Evolutionary conservation across 2,888 invertebrate genomes (phyloP).

Genomic region (Dyspetes luteomarginatus): DNA sequence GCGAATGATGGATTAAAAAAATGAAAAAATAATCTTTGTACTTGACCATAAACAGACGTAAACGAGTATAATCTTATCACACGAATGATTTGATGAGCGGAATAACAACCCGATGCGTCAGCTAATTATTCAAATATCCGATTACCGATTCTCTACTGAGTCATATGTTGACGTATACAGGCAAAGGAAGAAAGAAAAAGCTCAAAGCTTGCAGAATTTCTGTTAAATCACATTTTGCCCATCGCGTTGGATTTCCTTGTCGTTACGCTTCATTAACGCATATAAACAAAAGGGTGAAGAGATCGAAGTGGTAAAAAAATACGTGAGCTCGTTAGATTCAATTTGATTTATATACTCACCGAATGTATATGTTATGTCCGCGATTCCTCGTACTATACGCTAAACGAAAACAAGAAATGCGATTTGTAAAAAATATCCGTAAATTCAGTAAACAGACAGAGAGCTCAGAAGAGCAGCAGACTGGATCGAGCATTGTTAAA

Average conservation of each 20-base stretch:
- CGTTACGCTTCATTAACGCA: conserved; percentile 3
- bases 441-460: no score
- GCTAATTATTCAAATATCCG: not conserved
- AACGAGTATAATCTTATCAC: conserved; percentile 7
- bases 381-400: no score
- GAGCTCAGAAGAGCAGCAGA: no score
- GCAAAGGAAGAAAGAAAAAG: not conserved
- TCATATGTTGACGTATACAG: not conserved
- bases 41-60: conserved; percentile 16
- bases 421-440: no score
- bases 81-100: not conserved
- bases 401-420: no score
- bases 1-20: not conserved
- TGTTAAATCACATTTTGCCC: not conserved
- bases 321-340: not conserved
- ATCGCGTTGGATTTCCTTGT: not conserved
- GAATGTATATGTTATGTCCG: not conserved
- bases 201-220: conserved; percentile 4
- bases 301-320: not conserved
- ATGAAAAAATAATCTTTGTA: conserved; percentile 12
- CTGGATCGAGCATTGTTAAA: not conserved
- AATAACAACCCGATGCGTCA: conserved; percentile 2
- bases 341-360: not conserved
- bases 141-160: not conserved
- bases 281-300: conserved; percentile 8